A percentile compares a stretch with the other conserved stretches of the same genome.
These are phyloP conservation scores for Pteropus rufus DNA, from an alignment of 2,797 vertebrate genomes.

Conservation along the genomic window DNA sequence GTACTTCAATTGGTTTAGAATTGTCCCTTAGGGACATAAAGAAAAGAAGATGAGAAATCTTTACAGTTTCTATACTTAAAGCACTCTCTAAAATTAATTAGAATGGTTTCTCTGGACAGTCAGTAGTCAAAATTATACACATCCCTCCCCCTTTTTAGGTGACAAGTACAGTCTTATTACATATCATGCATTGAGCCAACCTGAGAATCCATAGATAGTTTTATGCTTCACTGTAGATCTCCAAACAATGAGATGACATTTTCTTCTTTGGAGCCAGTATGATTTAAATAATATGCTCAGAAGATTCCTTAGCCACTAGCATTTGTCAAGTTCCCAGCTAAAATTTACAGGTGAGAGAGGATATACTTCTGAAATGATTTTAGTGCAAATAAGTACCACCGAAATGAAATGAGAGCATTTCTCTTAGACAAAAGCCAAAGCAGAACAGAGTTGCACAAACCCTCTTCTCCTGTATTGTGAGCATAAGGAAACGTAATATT, in stretches of 20 bases:
- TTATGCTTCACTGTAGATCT: neutral
- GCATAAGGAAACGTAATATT: constrained; percentile 48
- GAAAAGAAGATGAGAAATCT: neutral
- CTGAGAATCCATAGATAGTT: neutral
- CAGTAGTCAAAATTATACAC: neutral
- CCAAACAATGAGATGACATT: neutral
- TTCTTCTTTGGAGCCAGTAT: neutral
- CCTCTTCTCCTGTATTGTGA: neutral
- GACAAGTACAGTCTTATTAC: neutral
- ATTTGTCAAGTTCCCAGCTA: neutral
- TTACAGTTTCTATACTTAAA: neutral
- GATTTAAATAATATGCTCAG: constrained; percentile 29
- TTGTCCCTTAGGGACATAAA: neutral
- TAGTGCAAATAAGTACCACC: constrained; percentile 51
- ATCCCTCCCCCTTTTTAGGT: neutral
- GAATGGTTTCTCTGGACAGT: neutral
- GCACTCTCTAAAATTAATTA: neutral
- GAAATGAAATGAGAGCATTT: constrained; percentile 45
- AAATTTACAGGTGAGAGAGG: constrained; percentile 43
- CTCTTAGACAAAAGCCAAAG: constrained; percentile 34
- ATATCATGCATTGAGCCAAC: neutral
- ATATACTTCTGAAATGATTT: constrained; percentile 7
- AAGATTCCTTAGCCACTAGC: neutral
- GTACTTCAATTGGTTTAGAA: neutral
- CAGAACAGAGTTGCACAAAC: constrained; percentile 20